Evolutionary conservation across 2,797 vertebrate genomes (phyloP).

Genomic region (Petrocephalus sullivani): DNA sequence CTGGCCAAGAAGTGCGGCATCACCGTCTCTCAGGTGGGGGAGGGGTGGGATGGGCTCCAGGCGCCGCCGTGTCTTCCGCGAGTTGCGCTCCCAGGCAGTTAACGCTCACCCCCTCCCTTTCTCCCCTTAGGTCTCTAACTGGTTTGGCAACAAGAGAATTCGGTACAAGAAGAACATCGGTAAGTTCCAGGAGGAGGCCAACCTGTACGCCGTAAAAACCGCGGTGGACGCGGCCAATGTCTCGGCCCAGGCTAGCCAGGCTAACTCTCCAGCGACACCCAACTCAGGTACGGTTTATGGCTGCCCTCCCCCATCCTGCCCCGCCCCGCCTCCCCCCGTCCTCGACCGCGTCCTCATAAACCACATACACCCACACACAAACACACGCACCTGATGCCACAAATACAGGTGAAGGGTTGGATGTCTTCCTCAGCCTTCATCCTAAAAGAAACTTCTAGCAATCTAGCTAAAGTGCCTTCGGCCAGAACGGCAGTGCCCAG

Average conservation of each 20-base stretch:
- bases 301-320: not conserved
- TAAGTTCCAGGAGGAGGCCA: conserved; percentile 72
- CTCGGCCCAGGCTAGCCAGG: conserved; percentile 74
- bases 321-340: not conserved
- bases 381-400: not conserved
- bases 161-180: conserved; percentile 74
- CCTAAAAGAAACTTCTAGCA: not conserved
- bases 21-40: conserved; percentile 68
- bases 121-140: conserved; percentile 67
- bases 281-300: conserved; percentile 69
- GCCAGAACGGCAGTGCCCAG: not conserved
- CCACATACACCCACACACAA: not conserved
- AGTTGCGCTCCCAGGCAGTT: not conserved
- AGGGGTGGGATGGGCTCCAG: too few relatives aligned
- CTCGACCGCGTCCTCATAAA: not conserved
- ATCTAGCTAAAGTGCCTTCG: not conserved
- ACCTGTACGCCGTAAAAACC: conserved; percentile 64
- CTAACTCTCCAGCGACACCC: conserved; percentile 74
- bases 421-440: not conserved
- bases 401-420: not conserved
- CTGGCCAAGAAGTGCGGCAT: conserved; percentile 72
- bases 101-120: not conserved
- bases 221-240: conserved; percentile 66
- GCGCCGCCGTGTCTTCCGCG: not conserved
- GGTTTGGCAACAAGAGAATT: conserved; percentile 75